These are phyloP conservation scores for Eucidaris tribuloides DNA, from an alignment of 35 echinoderm and acorn worm species.

Conservation along the genomic window DNA sequence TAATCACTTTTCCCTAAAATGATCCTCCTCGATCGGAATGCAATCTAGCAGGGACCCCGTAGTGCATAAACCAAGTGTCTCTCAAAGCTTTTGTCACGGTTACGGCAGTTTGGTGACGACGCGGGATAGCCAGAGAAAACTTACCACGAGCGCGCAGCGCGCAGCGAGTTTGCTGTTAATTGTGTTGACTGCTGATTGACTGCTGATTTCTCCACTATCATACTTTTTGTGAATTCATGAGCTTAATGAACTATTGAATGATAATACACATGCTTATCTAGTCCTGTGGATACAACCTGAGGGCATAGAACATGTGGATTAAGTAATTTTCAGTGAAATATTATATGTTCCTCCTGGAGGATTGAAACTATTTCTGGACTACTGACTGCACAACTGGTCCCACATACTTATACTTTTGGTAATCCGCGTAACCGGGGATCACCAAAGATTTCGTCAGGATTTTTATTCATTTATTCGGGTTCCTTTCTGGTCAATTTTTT, in stretches of 20 bases:
- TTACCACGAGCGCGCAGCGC: no score
- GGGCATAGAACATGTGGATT: background rate
- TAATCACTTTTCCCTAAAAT: constrained; percentile 44
- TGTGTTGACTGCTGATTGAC: no score
- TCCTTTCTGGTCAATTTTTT: no score
- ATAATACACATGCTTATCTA: background rate
- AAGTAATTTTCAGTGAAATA: background rate
- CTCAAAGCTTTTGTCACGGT: constrained; percentile 20
- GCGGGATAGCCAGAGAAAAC: constrained; percentile 1
- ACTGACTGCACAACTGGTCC: no score
- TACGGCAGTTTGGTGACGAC: background rate
- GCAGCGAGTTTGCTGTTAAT: no score
- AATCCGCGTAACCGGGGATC: no score
- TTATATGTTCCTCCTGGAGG: background rate
- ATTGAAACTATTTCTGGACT: background rate
- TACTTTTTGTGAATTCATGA: no score
- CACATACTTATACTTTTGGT: no score
- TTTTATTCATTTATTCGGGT: no score
- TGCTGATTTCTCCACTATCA: no score
- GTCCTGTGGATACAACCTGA: background rate
- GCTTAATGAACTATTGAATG: background rate
- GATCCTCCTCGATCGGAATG: constrained; percentile 50
- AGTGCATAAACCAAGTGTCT: background rate
- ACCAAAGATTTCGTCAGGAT: no score
- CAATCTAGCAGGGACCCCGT: constrained; percentile 15